Evolutionary conservation across 2,113 vertebrate species (phyloP).

Genomic region (Poicephalus meyeri): DNA sequence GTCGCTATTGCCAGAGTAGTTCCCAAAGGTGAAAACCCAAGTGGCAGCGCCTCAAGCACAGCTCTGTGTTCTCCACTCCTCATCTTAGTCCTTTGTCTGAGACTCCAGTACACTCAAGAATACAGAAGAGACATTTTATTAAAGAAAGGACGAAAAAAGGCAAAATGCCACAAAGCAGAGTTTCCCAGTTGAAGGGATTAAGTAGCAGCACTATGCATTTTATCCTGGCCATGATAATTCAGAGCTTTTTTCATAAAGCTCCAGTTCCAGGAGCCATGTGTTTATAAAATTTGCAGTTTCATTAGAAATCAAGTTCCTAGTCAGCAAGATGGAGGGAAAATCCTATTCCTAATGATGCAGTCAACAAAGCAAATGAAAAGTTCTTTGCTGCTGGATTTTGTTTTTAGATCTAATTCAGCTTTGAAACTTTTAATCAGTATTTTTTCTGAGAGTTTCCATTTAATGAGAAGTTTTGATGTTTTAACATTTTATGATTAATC

Average conservation of each 20-base stretch:
- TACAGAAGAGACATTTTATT: not conserved
- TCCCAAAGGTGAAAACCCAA: not conserved
- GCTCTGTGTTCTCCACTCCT: not conserved
- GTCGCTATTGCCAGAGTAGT: not conserved
- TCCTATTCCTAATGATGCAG: not conserved
- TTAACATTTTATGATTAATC: not conserved
- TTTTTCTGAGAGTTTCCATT: not conserved
- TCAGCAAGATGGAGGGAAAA: not conserved
- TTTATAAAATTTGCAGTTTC: not conserved
- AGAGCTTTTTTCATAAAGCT: not conserved
- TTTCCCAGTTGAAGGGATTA: not conserved
- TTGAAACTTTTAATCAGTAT: accelerated
- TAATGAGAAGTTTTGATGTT: not conserved
- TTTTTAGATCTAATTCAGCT: not conserved
- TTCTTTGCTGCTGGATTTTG: not conserved
- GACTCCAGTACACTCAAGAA: not conserved
- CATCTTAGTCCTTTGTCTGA: not conserved
- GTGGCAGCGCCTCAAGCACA: not conserved
- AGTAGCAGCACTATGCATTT: not conserved
- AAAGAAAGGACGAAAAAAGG: not conserved
- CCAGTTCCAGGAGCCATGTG: not conserved
- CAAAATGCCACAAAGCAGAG: not conserved
- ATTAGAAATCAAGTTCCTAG: not conserved
- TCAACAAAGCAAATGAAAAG: not conserved
- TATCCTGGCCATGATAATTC: not conserved